Evolutionary conservation across 2,113 vertebrate species (phyloP).

Genomic region (Cyanoramphus novaezelandiae): DNA sequence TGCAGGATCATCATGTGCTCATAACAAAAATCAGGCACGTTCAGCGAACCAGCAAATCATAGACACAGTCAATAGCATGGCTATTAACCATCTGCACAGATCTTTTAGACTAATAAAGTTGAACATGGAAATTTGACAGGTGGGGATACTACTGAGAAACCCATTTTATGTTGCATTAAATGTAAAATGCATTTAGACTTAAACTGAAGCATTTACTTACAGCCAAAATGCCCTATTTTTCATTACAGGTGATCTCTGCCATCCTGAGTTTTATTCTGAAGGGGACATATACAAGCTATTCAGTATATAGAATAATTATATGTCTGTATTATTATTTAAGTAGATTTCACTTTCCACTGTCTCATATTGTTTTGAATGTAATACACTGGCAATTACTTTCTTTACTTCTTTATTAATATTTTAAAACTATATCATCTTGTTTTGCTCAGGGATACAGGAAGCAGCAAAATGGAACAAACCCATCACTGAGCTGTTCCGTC

Average conservation of each 20-base stretch:
- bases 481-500: neutral
- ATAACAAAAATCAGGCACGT: neutral
- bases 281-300: neutral
- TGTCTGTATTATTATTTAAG: neutral
- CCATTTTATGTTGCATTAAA: constrained; percentile 15
- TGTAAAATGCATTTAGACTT: neutral
- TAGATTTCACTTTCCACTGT: neutral
- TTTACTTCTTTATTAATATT: constrained; percentile 30
- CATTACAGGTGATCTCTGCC: neutral
- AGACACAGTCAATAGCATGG: neutral
- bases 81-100: constrained; percentile 39
- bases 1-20: neutral
- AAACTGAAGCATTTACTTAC: neutral
- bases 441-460: constrained; percentile 12
- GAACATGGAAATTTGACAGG: constrained; percentile 4
- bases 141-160: neutral
- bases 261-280: neutral
- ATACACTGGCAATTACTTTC: neutral
- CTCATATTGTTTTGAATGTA: neutral
- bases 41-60: neutral
- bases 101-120: neutral
- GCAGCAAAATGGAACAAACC: neutral
- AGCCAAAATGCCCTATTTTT: neutral
- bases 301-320: neutral
- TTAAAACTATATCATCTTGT: neutral